Percentiles rank a stretch among this genome's conserved stretches.
phyloP scores from a whole-genome alignment of 2,888 invertebrate genomes.

The Tipula helvola region DNA sequence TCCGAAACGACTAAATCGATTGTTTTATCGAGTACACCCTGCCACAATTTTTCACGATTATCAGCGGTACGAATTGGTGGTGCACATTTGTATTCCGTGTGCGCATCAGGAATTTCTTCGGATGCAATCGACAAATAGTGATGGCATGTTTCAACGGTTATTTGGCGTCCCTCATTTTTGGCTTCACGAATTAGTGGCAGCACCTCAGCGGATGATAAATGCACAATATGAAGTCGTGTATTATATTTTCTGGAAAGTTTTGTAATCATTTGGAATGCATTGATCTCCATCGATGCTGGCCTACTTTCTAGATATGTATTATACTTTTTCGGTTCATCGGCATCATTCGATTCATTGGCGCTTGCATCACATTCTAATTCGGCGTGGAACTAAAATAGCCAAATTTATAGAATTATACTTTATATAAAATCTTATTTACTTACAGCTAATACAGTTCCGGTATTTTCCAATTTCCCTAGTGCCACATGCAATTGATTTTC shows the following conservation, averaged over 20 bases:
- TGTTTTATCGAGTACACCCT: constrained; percentile 41
- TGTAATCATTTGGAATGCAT: constrained; percentile 48
- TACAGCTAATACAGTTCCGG: constrained; percentile 52
- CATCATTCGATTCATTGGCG: constrained; percentile 12
- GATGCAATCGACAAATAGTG: constrained; percentile 54
- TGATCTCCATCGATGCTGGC: constrained; percentile 52
- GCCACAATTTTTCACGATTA: constrained; percentile 54
- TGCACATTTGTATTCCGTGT: constrained; percentile 58
- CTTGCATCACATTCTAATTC: constrained; percentile 41
- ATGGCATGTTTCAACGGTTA: constrained; percentile 61
- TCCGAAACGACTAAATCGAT: constrained; percentile 54
- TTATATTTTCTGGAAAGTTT: constrained; percentile 44
- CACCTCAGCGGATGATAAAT: constrained; percentile 49
- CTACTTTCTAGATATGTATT: constrained; percentile 49
- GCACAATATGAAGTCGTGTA: constrained; percentile 53
- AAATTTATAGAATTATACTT: background rate
- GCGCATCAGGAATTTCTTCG: constrained; percentile 48
- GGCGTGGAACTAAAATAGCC: constrained; percentile 51
- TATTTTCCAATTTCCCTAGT: constrained; percentile 44
- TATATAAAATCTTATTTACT: constrained; percentile 14
- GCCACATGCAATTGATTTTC: constrained; percentile 44
- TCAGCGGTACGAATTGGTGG: constrained; percentile 52
- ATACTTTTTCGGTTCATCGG: constrained; percentile 45
- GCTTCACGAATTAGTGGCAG: constrained; percentile 43
- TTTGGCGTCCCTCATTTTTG: constrained; percentile 37